phyloP scores from a whole-genome alignment of 2,797 vertebrate species.

The Odontamblyopus lacepedii region DNA sequence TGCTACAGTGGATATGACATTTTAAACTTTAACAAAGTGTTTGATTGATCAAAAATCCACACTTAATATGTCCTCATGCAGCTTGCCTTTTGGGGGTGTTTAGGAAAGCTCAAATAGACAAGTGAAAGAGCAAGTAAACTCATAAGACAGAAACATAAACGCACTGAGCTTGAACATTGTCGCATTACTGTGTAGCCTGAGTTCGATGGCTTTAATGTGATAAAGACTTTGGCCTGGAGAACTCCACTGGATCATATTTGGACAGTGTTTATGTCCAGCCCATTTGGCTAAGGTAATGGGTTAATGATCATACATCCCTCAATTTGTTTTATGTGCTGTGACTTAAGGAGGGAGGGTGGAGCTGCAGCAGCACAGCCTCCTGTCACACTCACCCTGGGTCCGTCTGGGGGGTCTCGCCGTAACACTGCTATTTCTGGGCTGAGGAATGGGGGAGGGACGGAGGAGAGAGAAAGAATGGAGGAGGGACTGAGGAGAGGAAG shows the following conservation, averaged over 20 bases:
- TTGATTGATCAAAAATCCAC: neutral
- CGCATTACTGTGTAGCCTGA: conserved; percentile 1
- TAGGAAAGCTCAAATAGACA: conserved; percentile 14
- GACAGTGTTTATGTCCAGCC: conserved; percentile 37
- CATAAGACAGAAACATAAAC: conserved; percentile 33
- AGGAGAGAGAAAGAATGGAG: conserved; percentile 33
- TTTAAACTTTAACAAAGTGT: neutral
- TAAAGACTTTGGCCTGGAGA: conserved; percentile 13
- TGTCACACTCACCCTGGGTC: conserved; percentile 50
- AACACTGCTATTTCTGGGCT: conserved; percentile 67
- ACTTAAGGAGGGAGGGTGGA: conserved; percentile 19
- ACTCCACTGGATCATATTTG: conserved; percentile 18
- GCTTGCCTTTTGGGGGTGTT: conserved; percentile 12
- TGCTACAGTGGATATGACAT: conserved; percentile 4
- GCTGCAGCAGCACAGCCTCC: conserved; percentile 33
- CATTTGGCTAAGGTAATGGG: conserved; percentile 30
- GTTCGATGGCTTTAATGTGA: conserved; percentile 16
- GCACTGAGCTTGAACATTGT: conserved; percentile 3
- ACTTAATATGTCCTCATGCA: conserved; percentile 61
- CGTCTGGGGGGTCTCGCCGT: conserved; percentile 72
- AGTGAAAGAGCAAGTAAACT: conserved; percentile 51
- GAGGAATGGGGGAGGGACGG: conserved; percentile 64
- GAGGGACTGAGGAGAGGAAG: conserved; percentile 26
- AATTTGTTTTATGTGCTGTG: conserved; percentile 59
- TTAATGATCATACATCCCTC: conserved; percentile 42